Conservation (phyloP, 2,888 invertebrate species). For the Sclerodermus sp. region DNA sequence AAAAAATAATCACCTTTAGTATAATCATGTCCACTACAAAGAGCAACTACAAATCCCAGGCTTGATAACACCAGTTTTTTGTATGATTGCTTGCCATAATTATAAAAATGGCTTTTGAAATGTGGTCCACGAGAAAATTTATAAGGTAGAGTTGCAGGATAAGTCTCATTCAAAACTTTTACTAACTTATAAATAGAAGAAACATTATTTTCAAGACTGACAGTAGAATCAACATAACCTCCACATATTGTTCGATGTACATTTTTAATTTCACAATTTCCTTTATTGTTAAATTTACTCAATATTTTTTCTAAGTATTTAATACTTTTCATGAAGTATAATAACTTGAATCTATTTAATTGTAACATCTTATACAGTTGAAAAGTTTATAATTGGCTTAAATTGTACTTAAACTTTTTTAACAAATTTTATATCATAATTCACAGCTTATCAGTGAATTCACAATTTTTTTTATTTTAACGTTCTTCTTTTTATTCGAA, state of each 20-base stretch:
- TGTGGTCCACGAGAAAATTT: conserved; percentile 9
- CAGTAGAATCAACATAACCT: conserved; percentile 37
- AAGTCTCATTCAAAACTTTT: conserved; percentile 3
- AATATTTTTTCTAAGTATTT: conserved; percentile 16
- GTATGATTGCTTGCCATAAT: not conserved
- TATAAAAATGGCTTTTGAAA: conserved; percentile 8
- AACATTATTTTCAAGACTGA: conserved; percentile 9
- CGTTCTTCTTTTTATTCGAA: too few relatives aligned
- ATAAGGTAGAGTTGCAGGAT: not conserved
- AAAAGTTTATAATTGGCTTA: too few relatives aligned
- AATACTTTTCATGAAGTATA: conserved; percentile 8
- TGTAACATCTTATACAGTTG: conserved; percentile 43
- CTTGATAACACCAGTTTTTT: conserved; percentile 24
- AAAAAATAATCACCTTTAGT: conserved; percentile 30
- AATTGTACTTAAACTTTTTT: too few relatives aligned
- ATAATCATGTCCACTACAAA: conserved; percentile 30
- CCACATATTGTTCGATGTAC: conserved; percentile 9
- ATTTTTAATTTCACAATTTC: conserved; percentile 9
- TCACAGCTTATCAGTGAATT: too few relatives aligned
- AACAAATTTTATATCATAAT: too few relatives aligned
- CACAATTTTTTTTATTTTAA: too few relatives aligned
- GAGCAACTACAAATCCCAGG: conserved; percentile 32
- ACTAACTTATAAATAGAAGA: conserved; percentile 23
- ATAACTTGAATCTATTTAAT: conserved; percentile 24
- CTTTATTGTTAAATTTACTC: conserved; percentile 11